Conservation (phyloP, 2,888 invertebrate genomes). For the Biston stratarius region DNA sequence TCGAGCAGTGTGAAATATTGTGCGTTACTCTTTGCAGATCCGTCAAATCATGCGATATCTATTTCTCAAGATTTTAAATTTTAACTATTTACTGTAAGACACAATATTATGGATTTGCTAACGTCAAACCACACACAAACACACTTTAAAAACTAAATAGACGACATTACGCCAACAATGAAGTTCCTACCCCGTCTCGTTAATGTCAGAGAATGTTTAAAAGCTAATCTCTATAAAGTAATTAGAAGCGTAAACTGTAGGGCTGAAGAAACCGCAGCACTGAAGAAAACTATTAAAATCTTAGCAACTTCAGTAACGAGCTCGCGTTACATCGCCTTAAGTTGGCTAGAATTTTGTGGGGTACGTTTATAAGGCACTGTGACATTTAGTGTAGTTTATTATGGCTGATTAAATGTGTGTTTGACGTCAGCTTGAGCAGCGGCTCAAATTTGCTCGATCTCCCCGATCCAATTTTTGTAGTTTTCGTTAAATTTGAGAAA, state of each 20-base stretch:
- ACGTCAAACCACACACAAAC: too few relatives aligned
- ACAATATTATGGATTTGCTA: too few relatives aligned
- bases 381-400: not conserved
- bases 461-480: too few relatives aligned
- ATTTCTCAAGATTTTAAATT: too few relatives aligned
- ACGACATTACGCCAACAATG: not conserved
- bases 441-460: too few relatives aligned
- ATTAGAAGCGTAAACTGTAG: slow-evolving; percentile 21
- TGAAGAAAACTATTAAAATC: slow-evolving; percentile 37
- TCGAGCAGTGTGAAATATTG: too few relatives aligned
- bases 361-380: not conserved
- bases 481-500: too few relatives aligned
- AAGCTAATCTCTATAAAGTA: slow-evolving; percentile 20
- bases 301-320: slow-evolving; percentile 39
- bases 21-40: too few relatives aligned
- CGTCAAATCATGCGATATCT: too few relatives aligned
- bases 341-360: slow-evolving; percentile 39
- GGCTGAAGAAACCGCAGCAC: slow-evolving; percentile 24
- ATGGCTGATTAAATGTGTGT: not conserved
- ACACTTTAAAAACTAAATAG: not conserved
- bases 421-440: too few relatives aligned
- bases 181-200: not conserved
- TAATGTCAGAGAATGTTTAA: slow-evolving; percentile 15
- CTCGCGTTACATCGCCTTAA: slow-evolving; percentile 37
- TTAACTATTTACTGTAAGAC: too few relatives aligned